These are phyloP conservation scores for Trissolcus basalis DNA, from an alignment of 1,140 invertebrate genomes.

Conservation along the genomic window DNA sequence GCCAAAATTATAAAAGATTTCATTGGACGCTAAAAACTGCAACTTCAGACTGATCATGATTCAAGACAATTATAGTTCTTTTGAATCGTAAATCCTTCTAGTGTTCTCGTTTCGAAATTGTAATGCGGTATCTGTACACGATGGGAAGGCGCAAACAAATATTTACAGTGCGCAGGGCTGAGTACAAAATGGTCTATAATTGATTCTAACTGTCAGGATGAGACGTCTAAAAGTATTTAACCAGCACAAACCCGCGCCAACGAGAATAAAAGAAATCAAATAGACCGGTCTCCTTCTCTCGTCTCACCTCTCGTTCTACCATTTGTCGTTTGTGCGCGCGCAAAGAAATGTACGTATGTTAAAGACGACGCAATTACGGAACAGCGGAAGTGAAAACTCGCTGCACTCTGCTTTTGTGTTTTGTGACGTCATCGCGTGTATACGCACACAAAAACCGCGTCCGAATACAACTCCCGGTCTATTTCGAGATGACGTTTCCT, in stretches of 20 bases:
- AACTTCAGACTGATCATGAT: no score
- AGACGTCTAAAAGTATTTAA: conserved; percentile 30
- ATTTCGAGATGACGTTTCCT: conserved; percentile 57
- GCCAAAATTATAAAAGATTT: no score
- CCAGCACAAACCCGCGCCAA: conserved; percentile 6
- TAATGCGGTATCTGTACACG: not conserved
- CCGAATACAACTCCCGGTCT: conserved; percentile 25
- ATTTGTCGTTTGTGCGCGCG: conserved; percentile 26
- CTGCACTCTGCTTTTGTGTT: conserved; percentile 48
- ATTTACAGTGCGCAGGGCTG: conserved; percentile 29
- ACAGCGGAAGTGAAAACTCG: conserved; percentile 51
- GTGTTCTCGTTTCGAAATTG: no score
- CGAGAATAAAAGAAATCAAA: conserved; percentile 32
- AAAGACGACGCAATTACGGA: conserved; percentile 38
- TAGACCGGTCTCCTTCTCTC: not conserved
- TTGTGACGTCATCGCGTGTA: conserved; percentile 40
- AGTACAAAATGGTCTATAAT: conserved; percentile 28
- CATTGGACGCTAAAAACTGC: no score
- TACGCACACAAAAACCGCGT: conserved; percentile 26
- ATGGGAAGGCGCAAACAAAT: conserved; percentile 15
- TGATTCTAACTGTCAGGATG: conserved; percentile 17
- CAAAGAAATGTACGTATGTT: conserved; percentile 24
- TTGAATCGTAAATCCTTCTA: no score
- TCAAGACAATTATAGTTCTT: no score
- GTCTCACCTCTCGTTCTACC: conserved; percentile 11